Conservation (phyloP, 2,888 invertebrate genomes). For the Synergus umbraculus region DNA sequence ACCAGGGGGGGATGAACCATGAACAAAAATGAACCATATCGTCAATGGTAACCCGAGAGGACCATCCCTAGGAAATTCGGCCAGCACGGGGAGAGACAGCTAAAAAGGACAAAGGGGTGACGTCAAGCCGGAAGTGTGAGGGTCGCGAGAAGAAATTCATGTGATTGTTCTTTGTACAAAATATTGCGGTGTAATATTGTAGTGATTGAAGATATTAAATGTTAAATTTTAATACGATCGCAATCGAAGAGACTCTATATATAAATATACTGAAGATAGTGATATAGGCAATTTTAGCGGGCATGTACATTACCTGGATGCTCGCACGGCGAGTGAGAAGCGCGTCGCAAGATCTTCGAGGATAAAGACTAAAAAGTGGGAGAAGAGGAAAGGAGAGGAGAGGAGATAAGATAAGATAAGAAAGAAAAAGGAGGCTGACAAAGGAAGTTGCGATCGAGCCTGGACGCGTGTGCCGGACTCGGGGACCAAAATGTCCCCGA, state of each 20-base stretch:
- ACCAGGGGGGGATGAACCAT: constrained; percentile 40
- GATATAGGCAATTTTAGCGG: constrained; percentile 77
- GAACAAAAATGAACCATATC: constrained; percentile 15
- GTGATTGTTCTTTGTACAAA: constrained; percentile 84
- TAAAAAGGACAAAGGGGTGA: constrained; percentile 42
- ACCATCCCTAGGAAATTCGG: constrained; percentile 5
- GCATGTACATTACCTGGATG: constrained; percentile 76
- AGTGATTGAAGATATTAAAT: constrained; percentile 77
- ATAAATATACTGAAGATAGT: constrained; percentile 65
- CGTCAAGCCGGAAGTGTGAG: constrained; percentile 54
- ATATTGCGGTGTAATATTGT: constrained; percentile 78
- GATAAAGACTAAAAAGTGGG: constrained; percentile 16
- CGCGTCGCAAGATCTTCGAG: constrained; percentile 27
- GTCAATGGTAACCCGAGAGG: neutral
- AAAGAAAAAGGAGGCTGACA: constrained; percentile 44
- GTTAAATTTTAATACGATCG: constrained; percentile 78
- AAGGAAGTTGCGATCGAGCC: constrained; percentile 18
- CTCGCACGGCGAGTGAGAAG: constrained; percentile 60
- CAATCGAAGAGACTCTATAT: constrained; percentile 74
- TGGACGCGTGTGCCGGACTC: constrained; percentile 32
- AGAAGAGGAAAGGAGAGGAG: constrained; percentile 38
- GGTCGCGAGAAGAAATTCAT: constrained; percentile 75
- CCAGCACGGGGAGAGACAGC: constrained; percentile 32
- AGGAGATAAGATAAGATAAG: constrained; percentile 30
- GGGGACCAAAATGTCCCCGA: constrained; percentile 43